Evolutionary conservation across 2,113 vertebrate genomes (phyloP).

Genomic region (Malaclemys terrapin): DNA sequence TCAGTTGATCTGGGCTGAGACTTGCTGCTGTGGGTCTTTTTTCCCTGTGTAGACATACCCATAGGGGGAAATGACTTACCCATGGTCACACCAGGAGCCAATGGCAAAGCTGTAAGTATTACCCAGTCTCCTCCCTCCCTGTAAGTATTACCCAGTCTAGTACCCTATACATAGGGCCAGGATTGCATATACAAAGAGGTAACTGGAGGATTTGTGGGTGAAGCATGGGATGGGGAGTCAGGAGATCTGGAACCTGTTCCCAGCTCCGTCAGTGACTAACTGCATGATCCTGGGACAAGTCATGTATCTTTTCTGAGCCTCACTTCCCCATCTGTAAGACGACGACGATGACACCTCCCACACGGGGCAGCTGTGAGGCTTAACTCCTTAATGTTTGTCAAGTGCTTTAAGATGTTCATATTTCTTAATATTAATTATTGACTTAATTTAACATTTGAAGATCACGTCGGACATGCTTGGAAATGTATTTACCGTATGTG

Average conservation of each 20-base stretch:
- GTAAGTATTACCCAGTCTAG: not conserved
- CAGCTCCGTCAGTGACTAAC: not conserved
- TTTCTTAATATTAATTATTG: conserved; percentile 4
- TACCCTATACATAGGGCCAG: not conserved
- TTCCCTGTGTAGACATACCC: not conserved
- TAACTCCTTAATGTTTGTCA: not conserved
- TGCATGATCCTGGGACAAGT: not conserved
- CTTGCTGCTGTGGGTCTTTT: not conserved
- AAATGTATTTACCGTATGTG: not conserved
- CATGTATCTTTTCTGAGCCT: not conserved
- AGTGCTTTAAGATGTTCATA: not conserved
- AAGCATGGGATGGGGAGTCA: not conserved
- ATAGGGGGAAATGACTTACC: not conserved
- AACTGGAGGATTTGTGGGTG: not conserved
- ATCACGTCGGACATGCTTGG: not conserved
- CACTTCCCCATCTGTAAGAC: conserved; percentile 6
- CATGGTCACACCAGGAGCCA: not conserved
- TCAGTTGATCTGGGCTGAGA: not conserved
- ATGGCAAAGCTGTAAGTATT: not conserved
- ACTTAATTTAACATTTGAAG: not conserved
- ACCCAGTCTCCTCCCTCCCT: not conserved
- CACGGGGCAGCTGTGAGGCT: not conserved
- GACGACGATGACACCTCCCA: not conserved
- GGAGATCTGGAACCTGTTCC: not conserved
- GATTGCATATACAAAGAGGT: not conserved